Evolutionary conservation across 2,888 invertebrate genomes (phyloP).

Genomic region (Drosophila mulleri): DNA sequence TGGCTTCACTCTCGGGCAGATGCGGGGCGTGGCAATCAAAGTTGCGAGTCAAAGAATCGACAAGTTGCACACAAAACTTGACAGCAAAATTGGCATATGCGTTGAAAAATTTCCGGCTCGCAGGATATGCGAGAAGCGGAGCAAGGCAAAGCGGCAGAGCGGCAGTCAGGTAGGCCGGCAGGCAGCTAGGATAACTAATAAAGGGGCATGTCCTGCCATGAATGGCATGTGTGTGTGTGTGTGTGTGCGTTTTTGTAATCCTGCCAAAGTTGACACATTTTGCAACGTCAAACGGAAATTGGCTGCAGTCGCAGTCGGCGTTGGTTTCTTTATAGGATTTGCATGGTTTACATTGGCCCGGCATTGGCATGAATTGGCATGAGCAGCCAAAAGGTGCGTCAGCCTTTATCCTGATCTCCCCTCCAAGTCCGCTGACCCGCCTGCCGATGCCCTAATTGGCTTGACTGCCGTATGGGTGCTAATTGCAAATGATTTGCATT

Average conservation of each 20-base stretch:
- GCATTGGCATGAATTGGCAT: conserved; percentile 23
- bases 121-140: conserved; percentile 26
- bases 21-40: conserved; percentile 28
- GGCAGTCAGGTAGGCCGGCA: not conserved
- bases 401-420: conserved; percentile 8
- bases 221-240: conserved; percentile 21
- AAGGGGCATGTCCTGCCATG: conserved; percentile 37
- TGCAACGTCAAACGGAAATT: conserved; percentile 76
- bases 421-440: not conserved
- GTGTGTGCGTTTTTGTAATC: conserved; percentile 60
- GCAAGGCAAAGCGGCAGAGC: not conserved
- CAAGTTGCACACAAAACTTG: conserved; percentile 57
- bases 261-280: conserved; percentile 75
- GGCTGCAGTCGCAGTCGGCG: conserved; percentile 59
- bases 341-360: conserved; percentile 46
- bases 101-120: conserved; percentile 71
- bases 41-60: conserved; percentile 50
- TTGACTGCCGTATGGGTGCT: conserved; percentile 45
- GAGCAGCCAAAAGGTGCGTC: conserved; percentile 38
- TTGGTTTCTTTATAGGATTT: conserved; percentile 64
- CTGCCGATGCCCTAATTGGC: conserved; percentile 53
- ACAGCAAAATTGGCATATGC: conserved; percentile 76
- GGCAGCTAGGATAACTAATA: conserved; percentile 53
- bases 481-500: conserved; percentile 64
- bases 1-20: not conserved